phyloP scores from a whole-genome alignment of 2,113 vertebrate species.

The Tringa solitaria region DNA sequence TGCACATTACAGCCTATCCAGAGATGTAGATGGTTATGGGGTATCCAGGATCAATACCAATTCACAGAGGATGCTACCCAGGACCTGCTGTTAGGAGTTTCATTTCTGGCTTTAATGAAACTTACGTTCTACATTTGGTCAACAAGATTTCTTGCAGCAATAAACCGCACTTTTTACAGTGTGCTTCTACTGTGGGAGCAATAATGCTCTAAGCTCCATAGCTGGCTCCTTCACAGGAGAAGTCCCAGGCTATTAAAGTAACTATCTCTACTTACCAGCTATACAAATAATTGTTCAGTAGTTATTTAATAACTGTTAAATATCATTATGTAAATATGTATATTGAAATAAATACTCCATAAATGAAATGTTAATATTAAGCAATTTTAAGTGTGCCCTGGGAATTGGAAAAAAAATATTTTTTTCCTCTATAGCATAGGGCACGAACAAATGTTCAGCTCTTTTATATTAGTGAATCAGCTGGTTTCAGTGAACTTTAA shows the following conservation, averaged over 20 bases:
- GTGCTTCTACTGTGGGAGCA: background rate
- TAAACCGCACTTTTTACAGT: background rate
- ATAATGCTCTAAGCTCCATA: background rate
- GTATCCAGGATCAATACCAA: constrained; percentile 49
- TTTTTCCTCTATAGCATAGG: background rate
- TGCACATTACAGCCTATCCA: background rate
- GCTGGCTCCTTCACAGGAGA: background rate
- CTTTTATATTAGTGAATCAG: background rate
- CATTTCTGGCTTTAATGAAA: constrained; percentile 61
- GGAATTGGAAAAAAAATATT: background rate
- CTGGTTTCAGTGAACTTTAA: background rate
- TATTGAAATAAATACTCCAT: background rate
- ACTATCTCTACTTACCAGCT: background rate
- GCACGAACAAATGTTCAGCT: background rate
- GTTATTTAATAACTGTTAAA: background rate
- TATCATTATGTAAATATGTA: background rate
- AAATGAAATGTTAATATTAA: background rate
- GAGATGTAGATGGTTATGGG: background rate
- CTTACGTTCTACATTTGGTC: constrained; percentile 13
- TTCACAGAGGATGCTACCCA: constrained; percentile 38
- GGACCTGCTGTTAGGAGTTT: constrained; percentile 5
- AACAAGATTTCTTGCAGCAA: constrained; percentile 58
- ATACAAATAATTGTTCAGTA: background rate
- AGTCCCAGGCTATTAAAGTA: background rate
- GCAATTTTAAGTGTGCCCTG: background rate